These are phyloP conservation scores for Sebastes elongatus DNA, from an alignment of 2,797 vertebrate species.

Conservation along the genomic window DNA sequence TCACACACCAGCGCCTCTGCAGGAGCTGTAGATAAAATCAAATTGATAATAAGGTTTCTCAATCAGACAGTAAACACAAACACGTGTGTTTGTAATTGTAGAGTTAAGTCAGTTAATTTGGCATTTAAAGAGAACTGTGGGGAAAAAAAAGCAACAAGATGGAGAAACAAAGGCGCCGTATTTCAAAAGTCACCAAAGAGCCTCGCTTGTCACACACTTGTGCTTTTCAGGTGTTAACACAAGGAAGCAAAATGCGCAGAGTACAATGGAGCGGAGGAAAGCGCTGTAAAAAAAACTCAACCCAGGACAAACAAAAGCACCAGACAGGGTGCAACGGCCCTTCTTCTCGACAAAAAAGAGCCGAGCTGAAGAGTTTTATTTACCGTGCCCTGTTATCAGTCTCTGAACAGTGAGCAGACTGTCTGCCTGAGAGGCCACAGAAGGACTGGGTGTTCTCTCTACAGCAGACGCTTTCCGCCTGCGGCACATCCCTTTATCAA, in stretches of 20 bases:
- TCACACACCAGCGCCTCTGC: slow-evolving; percentile 96
- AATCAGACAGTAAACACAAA: slow-evolving; percentile 39
- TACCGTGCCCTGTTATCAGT: slow-evolving; percentile 95
- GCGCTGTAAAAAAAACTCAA: slow-evolving; percentile 64
- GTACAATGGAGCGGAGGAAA: slow-evolving; percentile 53
- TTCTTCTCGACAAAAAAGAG: slow-evolving; percentile 78
- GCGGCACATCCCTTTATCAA: slow-evolving; percentile 83
- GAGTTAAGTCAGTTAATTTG: slow-evolving; percentile 31
- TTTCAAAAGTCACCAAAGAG: slow-evolving; percentile 59
- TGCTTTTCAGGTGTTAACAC: slow-evolving; percentile 71
- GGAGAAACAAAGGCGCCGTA: slow-evolving; percentile 31
- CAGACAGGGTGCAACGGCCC: slow-evolving; percentile 69
- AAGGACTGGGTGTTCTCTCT: slow-evolving; percentile 92
- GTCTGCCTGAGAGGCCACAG: slow-evolving; percentile 93
- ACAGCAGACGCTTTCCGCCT: slow-evolving; percentile 85
- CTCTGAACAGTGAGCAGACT: slow-evolving; percentile 88
- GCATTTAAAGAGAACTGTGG: slow-evolving; percentile 21
- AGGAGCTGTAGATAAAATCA: slow-evolving; percentile 84
- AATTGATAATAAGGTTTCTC: slow-evolving; percentile 43
- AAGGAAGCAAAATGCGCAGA: slow-evolving; percentile 52
- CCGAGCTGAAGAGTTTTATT: slow-evolving; percentile 92
- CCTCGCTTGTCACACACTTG: slow-evolving; percentile 54
- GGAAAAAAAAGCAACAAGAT: background rate
- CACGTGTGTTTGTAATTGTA: slow-evolving; percentile 31
- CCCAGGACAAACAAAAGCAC: slow-evolving; percentile 68